A percentile compares a stretch with the other conserved stretches of the same genome.
Conservation (phyloP, 2,888 invertebrate species). For the Baccha elongata region DNA sequence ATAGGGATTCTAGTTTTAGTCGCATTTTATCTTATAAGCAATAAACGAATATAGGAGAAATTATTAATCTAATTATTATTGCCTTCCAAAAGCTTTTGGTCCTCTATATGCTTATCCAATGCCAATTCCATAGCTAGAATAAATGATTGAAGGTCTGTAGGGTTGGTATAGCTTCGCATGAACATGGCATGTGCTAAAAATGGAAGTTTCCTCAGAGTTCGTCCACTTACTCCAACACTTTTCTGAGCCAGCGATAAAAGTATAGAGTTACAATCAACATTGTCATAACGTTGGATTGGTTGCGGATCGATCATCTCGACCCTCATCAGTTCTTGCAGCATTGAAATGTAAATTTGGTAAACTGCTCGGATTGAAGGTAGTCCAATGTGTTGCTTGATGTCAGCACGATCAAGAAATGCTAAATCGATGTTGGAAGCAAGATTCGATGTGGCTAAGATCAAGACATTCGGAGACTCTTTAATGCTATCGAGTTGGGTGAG, state of each 20-base stretch:
- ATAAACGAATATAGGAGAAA: constrained; percentile 26
- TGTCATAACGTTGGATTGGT: constrained; percentile 33
- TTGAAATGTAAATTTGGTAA: constrained; percentile 91
- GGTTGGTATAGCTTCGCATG: constrained; percentile 47
- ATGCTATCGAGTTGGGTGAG: constrained; percentile 97
- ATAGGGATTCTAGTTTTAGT: constrained; percentile 30
- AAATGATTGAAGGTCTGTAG: constrained; percentile 33
- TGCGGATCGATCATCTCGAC: constrained; percentile 83
- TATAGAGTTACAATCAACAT: constrained; percentile 75
- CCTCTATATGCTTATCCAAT: constrained; percentile 44
- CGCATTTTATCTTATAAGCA: constrained; percentile 44
- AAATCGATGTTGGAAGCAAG: constrained; percentile 95
- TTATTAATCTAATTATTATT: not conserved
- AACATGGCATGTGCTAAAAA: constrained; percentile 89
- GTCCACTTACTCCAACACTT: constrained; percentile 90
- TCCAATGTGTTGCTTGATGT: constrained; percentile 95
- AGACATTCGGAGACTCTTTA: constrained; percentile 92
- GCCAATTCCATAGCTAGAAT: constrained; percentile 44
- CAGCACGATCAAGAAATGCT: constrained; percentile 98
- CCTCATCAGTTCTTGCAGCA: constrained; percentile 91
- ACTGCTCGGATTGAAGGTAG: constrained; percentile 91
- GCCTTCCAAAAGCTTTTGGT: constrained; percentile 32
- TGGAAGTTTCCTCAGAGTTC: constrained; percentile 93
- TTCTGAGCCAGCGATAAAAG: constrained; percentile 83
- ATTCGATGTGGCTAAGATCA: constrained; percentile 97